Conservation (phyloP, 2,797 vertebrate genomes). For the Sus cebifrons region DNA sequence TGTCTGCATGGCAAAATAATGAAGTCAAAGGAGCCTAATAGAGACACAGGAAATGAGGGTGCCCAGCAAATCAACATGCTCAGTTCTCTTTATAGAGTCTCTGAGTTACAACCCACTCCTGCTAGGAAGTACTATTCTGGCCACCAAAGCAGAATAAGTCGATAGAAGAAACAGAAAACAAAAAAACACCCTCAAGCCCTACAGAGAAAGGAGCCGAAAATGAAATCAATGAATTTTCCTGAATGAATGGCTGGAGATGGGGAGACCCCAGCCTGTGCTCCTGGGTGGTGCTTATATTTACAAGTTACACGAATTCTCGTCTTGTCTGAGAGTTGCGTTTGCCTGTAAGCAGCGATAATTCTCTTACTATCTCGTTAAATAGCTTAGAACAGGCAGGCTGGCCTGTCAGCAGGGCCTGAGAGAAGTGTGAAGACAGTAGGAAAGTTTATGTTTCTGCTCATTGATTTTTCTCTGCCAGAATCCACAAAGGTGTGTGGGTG, state of each 20-base stretch:
- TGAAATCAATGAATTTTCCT: background rate
- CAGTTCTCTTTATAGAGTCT: conserved; percentile 41
- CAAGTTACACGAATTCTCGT: background rate
- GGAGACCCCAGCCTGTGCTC: background rate
- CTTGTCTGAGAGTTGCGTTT: background rate
- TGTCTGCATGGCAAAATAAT: conserved; percentile 57
- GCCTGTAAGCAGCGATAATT: background rate
- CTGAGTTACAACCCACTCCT: conserved; percentile 48
- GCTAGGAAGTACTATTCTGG: conserved; percentile 48
- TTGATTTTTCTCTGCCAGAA: background rate
- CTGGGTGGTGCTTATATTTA: background rate
- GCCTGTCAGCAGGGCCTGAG: background rate
- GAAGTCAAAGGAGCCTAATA: conserved; percentile 39
- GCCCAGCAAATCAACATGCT: background rate
- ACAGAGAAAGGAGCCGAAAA: background rate
- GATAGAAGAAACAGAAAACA: background rate
- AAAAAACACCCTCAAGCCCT: background rate
- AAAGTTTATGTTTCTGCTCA: background rate
- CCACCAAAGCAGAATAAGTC: conserved; percentile 55
- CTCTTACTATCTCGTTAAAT: background rate
- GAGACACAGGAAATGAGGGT: conserved; percentile 38
- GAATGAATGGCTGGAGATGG: background rate
- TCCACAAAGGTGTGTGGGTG: conserved; percentile 17
- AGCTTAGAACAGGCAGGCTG: background rate
- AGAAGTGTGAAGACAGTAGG: background rate